Evolutionary conservation across 2,113 vertebrate species (phyloP), one percentile per base, ranked within the genome.

Genomic region (Pseudorasbora parva): DNA sequence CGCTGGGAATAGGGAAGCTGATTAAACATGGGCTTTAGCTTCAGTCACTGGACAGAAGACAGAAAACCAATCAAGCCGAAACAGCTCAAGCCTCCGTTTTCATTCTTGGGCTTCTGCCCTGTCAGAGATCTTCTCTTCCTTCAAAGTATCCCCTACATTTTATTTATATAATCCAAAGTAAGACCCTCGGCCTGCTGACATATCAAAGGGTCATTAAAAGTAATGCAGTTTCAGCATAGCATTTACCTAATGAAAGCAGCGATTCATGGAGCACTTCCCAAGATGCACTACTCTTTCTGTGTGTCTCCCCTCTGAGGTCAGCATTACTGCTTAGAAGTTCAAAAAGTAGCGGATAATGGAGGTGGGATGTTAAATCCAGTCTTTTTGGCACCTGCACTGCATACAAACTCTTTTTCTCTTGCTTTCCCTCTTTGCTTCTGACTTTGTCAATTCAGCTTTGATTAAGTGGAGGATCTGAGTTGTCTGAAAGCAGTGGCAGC

Each of bases 1-100:
- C 86, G 82, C 85, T 91, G 91, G 92, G 90, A 89, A 90, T 87
- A 85, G 69, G 76, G 37, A 64, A 87, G 81, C 89, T 82, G 89
- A 88, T 86, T 86, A 89, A 80, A 90, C 79, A 74, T 77, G 83
- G 72, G 73, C 64, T 56, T 25, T 41, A 69, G 68, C 77, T 73
- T 84, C 37, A 83, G 69, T 79, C 75, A 62, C 82, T 71, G n/a
- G 76, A 76, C 56, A 56, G 37, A 78, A 60, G 82, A 54, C 82
- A 79, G 85, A 82, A 86, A 84, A 82, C 79, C 64, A 86, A 86
- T 86, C 74, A 86, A 76, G 49, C 68, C 41, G 68, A 71, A 59
- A 51, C 47, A 72, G 25, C 49, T 33, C 45, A 71, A 73, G 23
- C 81, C 43, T 33, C 21, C 74, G 12, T 85, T 56, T 66, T 57